Evolutionary conservation across 2,888 invertebrate species (phyloP).

Genomic region (Diarsia rubi): DNA sequence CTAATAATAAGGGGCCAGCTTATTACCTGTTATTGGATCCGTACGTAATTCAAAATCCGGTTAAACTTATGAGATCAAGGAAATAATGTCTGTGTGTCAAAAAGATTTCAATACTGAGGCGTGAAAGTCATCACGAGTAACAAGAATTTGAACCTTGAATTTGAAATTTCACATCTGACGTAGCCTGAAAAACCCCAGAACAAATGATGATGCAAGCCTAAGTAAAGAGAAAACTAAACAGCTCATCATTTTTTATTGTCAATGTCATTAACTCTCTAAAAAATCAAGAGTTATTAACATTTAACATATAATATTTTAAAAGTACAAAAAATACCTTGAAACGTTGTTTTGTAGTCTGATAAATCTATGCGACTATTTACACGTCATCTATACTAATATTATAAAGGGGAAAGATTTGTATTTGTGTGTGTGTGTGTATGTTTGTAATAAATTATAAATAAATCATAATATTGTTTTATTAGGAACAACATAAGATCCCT

Average conservation of each 20-base stretch:
- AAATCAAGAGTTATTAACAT: conserved; percentile 2
- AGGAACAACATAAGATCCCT: no score
- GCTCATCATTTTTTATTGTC: not conserved
- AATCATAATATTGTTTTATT: no score
- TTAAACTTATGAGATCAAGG: no score
- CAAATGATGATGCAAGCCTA: not conserved
- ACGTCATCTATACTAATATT: no score
- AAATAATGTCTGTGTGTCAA: no score
- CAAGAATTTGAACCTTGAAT: not conserved
- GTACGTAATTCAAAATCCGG: no score
- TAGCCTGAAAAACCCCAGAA: not conserved
- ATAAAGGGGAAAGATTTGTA: no score
- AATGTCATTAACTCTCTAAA: conserved; percentile 12
- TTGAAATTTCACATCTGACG: not conserved
- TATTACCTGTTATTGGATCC: no score
- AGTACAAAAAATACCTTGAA: conserved; percentile 27
- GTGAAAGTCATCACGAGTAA: not conserved
- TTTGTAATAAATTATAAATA: no score
- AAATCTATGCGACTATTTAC: conserved; percentile 21
- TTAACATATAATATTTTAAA: conserved; percentile 5
- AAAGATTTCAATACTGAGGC: no score
- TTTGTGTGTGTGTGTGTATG: no score
- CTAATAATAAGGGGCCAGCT: no score
- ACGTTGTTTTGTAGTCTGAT: conserved; percentile 12
- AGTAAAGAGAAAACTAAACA: not conserved